Base-by-base conservation (phyloP, 1,140 invertebrate genomes). In the Drosophila pseudoobscura region DNA sequence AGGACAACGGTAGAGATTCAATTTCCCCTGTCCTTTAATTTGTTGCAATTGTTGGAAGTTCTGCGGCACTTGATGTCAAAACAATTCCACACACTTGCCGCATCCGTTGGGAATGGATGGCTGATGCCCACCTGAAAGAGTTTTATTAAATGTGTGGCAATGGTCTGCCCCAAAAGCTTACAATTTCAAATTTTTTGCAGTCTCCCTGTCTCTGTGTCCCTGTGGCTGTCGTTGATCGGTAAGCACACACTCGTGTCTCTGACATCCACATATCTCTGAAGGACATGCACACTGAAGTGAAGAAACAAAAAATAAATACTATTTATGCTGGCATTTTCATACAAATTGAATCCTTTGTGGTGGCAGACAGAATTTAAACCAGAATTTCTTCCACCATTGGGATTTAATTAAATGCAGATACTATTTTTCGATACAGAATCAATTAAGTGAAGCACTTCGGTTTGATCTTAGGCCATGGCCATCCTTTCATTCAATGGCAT, bases 81-180 rank as follows among this genome's bases (percentile, higher is more conserved):
- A 69, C 66, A 69, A 57, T 69, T 69, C 29, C 53, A 57, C 65
- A 56, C 63, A 69, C 65, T 69, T 69, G 68, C 26, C n/a, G n/a
- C n/a, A n/a, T n/a, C 45, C 35, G 11, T 35, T 11, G 31, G 9
- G 9, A 9, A 1, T 4, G 35, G 11, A 39, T 39, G 35, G 35
- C 1, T 24, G 51, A 45, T 63, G 49, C 49, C 43, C 31, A 20
- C 15, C 31, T n/a, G n/a, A 1, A 11, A 47, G 20, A 8, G 44
- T 54, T 9, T 8, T 43, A 35, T 69, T 50, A 69, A 69, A 64
- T 50, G 9, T 39, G 0, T 17, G 17, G 17, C 17, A 17, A 17
- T 17, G 17, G 17, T 17, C 35, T 39, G 35, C 46, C 56, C 63
- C 35, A 68, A 69, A 49, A 47, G 50, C 31, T 31, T 41, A 22